Evolutionary conservation across 2,888 invertebrate genomes (phyloP).

Genomic region (Fragum whitleyi): DNA sequence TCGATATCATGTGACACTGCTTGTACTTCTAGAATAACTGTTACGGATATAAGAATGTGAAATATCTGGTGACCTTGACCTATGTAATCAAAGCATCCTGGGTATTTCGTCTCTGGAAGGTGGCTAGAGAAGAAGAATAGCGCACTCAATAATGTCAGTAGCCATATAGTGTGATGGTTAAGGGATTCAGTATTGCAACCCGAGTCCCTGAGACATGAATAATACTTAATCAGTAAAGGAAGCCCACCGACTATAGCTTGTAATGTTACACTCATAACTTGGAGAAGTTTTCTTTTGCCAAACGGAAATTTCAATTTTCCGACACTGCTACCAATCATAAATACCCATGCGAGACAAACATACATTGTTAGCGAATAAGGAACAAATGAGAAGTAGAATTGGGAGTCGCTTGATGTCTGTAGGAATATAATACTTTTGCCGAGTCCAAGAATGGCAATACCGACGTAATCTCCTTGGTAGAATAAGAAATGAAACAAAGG

Average conservation of each 20-base stretch:
- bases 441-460: conserved; percentile 72
- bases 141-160: conserved; percentile 62
- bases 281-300: conserved; percentile 67
- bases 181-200: conserved; percentile 61
- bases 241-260: conserved; percentile 54
- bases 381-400: conserved; percentile 35
- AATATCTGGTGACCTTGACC: conserved; percentile 79
- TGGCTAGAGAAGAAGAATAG: conserved; percentile 72
- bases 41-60: conserved; percentile 64
- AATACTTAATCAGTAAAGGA: conserved; percentile 60
- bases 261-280: conserved; percentile 62
- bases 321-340: conserved; percentile 65
- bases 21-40: conserved; percentile 52
- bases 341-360: conserved; percentile 66
- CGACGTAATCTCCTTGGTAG: conserved; percentile 77
- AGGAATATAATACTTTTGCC: conserved; percentile 69
- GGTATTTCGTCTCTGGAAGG: conserved; percentile 69
- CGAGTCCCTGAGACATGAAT: conserved; percentile 56
- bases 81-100: conserved; percentile 70
- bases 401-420: conserved; percentile 63
- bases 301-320: conserved; percentile 70
- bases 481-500: conserved; percentile 72
- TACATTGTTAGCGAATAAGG: conserved; percentile 59
- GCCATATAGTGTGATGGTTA: conserved; percentile 65
- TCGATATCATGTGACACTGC: conserved; percentile 26